These are phyloP conservation scores for Cerastoderma edule DNA, from an alignment of 2,888 invertebrate genomes.

Conservation along the genomic window DNA sequence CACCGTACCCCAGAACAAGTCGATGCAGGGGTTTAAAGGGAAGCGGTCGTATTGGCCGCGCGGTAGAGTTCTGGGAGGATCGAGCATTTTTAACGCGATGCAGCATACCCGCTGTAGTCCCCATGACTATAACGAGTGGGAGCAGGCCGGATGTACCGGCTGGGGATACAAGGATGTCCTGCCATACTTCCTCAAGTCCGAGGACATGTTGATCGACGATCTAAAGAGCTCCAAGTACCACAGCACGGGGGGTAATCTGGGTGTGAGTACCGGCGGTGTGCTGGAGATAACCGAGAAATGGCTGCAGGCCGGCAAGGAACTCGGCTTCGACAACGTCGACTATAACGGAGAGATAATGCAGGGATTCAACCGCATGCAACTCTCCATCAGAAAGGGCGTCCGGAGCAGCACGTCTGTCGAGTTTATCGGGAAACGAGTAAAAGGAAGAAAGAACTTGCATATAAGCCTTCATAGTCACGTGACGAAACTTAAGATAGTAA, in stretches of 20 bases:
- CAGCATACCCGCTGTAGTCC: conserved; percentile 40
- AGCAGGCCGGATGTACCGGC: conserved; percentile 10
- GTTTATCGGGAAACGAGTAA: conserved; percentile 24
- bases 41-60: conserved; percentile 30
- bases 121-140: conserved; percentile 29
- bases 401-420: conserved; percentile 34
- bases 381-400: conserved; percentile 32
- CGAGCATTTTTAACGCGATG: conserved; percentile 24
- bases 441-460: conserved; percentile 31
- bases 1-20: conserved; percentile 81
- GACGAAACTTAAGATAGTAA: conserved; percentile 68
- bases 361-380: conserved; percentile 32
- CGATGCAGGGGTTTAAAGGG: conserved; percentile 42
- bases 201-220: conserved; percentile 13
- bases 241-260: conserved; percentile 15
- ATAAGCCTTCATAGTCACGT: conserved; percentile 52
- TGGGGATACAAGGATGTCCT: conserved; percentile 28
- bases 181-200: conserved; percentile 29
- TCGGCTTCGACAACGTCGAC: conserved; percentile 33
- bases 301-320: conserved; percentile 31
- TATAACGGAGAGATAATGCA: conserved; percentile 42
- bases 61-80: conserved; percentile 35
- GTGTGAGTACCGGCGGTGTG: conserved; percentile 9
- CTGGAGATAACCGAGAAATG: conserved; percentile 21
- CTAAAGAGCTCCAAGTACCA: conserved; percentile 21